Base-by-base conservation (phyloP, 2,888 invertebrate genomes). In the Petrophora chlorosata region DNA sequence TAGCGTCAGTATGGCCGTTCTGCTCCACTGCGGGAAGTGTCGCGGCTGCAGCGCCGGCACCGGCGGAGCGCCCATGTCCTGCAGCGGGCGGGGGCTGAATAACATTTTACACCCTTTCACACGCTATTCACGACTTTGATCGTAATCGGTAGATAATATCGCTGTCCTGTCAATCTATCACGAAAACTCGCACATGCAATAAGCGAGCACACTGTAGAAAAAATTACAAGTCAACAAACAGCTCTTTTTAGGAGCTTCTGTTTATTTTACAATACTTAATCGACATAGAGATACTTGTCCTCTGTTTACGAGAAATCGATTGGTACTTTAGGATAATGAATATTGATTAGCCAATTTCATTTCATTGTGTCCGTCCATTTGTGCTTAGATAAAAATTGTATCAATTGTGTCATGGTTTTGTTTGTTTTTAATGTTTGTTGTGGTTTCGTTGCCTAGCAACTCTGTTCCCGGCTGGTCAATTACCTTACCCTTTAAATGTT, bases 1-100 rank as follows among this genome's bases (percentile, higher is more conserved):
- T 13, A 82, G 57, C 14, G 82, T 79, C 43, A 87, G 56, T 53
- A 83, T 72, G 5, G 80, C 81, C 14, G 85, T 84, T 58, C 77
- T 72, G 50, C 82, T 85, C 85, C 87, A 88, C 47, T 83, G 85
- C 0, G 85, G 80, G 56, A 84, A 85, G 9, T 54, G 43, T 5
- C 57, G 38, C 23, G 55, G 42, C 15, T 75, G 69, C 42, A 66
- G 68, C 22, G 53, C 45, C 4, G 75, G 70, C 19, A 69, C 38
- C 34, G 74, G 57, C 9, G 79, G 75, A 41, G 80, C 79, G 35
- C 79, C 79, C 85, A 85, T 85, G 3, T 45, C 65, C 36, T 60
- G 45, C 59, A 66, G 34, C 26, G 69, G 61, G 10, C 63, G 67
- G 12, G 63, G 61, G 45, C 76, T 74, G 52, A 73, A 70, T 73